Evolutionary conservation across 2,797 vertebrate genomes (phyloP).

Genomic region (Vireo griseus): DNA sequence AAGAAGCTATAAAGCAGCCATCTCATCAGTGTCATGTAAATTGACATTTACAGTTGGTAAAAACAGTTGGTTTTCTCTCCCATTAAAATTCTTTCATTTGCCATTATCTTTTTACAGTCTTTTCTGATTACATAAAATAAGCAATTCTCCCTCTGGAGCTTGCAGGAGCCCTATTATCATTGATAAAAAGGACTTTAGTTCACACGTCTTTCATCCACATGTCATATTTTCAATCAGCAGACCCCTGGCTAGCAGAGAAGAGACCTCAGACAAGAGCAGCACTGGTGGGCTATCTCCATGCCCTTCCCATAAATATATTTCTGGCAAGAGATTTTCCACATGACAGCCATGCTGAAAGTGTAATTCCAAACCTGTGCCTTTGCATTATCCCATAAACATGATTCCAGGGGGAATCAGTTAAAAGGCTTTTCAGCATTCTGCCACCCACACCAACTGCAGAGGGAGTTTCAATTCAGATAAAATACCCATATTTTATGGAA

Average conservation of each 20-base stretch:
- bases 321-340: neutral
- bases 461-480: constrained; percentile 20
- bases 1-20: neutral
- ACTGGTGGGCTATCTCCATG: neutral
- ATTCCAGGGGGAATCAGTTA: neutral
- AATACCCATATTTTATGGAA: neutral
- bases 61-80: neutral
- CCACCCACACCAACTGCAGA: neutral
- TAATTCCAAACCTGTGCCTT: neutral
- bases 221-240: neutral
- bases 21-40: neutral
- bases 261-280: neutral
- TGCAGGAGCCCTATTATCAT: neutral
- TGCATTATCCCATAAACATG: neutral
- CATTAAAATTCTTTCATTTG: neutral
- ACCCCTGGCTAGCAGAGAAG: neutral
- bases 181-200: neutral
- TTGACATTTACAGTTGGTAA: neutral
- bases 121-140: neutral
- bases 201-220: neutral
- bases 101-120: neutral
- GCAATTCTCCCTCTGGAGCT: neutral
- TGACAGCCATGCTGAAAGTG: neutral
- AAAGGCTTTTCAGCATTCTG: neutral
- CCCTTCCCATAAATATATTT: neutral